Evolutionary conservation across 2,113 vertebrate species (phyloP), one percentile per base, ranked within the genome.

Genomic region (Xiphophorus hellerii): DNA sequence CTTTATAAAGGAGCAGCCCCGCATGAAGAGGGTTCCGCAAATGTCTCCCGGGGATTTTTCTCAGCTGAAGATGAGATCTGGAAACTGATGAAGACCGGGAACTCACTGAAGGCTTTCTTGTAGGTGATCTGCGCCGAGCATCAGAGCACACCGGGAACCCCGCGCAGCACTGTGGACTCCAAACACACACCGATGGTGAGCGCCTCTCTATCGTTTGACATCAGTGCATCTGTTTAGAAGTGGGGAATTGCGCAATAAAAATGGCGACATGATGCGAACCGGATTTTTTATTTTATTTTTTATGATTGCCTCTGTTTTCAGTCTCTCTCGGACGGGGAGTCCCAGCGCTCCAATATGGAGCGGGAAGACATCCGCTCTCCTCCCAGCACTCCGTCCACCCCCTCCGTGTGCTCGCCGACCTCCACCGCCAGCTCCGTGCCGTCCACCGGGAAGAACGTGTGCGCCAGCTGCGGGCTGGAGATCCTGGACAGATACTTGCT

Each of bases 401-500:
- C 97, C 0, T 98, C 97, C 7, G 96, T 96, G 74, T 97, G 96
- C 92, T 98, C 97, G 22, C 97, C 97, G 29, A 96, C 92, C 22
- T 96, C 96, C 86, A 96, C 95, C 65, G 92, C 94, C 83, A 97
- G 97, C 79, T 97, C 97, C 63, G 94, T 94, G 82, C 95, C 93
- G 60, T 96, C 97, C 63, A 94, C 94, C 25, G 95, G 96, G 89
- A 98, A 98, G 93, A 98, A 98, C 92, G 86, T 97, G 93, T 99
- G 98, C 90, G 96, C 96, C 85, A 98, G 97, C 91, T 98, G 98
- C 86, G 98, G 98, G 25, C 95, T 97, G 73, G 97, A 99, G 93
- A 99, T 99, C 93, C 92, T 97, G 84, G 98, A 99, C 91, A 93
- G 97, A 88, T 99, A 98, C 90, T 90, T 99, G 86, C 97, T 99